These are phyloP conservation scores for Strigamia transsilvanica DNA, from an alignment of 2,888 invertebrate genomes.

Conservation along the genomic window DNA sequence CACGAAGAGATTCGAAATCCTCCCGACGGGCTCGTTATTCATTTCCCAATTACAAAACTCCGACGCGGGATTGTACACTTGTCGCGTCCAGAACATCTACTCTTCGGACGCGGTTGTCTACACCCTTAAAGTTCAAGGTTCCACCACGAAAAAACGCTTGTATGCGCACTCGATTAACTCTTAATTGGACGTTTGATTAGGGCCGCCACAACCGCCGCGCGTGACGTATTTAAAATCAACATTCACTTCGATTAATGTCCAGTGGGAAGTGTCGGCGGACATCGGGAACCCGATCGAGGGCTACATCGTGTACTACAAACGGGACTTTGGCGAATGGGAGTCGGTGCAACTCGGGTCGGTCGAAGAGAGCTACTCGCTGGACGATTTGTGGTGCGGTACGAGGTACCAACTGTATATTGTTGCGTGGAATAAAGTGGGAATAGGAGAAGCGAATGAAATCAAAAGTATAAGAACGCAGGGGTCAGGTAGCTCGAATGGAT, in stretches of 20 bases:
- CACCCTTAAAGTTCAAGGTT: slow-evolving; percentile 63
- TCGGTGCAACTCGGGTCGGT: slow-evolving; percentile 71
- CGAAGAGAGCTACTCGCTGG: slow-evolving; percentile 71
- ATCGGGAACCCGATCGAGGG: slow-evolving; percentile 62
- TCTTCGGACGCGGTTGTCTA: slow-evolving; percentile 63
- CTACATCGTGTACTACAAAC: slow-evolving; percentile 90
- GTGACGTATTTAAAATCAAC: slow-evolving; percentile 45
- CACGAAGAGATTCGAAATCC: slow-evolving; percentile 12
- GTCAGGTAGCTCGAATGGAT: slow-evolving; percentile 79
- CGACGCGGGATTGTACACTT: slow-evolving; percentile 64
- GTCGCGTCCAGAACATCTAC: slow-evolving; percentile 62
- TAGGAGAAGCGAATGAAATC: slow-evolving; percentile 88
- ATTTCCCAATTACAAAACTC: slow-evolving; percentile 61
- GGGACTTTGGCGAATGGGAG: slow-evolving; percentile 95
- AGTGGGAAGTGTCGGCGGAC: slow-evolving; percentile 54
- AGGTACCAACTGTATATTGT: slow-evolving; percentile 92
- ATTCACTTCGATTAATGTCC: slow-evolving; percentile 53
- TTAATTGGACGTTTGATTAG: slow-evolving; percentile 51
- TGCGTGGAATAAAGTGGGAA: slow-evolving; percentile 91
- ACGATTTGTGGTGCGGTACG: slow-evolving; percentile 89
- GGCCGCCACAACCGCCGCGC: slow-evolving; percentile 55
- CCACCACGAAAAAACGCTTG: too few species aligned
- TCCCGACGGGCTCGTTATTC: slow-evolving; percentile 57
- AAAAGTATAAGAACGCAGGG: slow-evolving; percentile 90
- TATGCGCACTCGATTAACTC: background rate